Percentiles rank a stretch among this genome's conserved stretches.
Conservation (phyloP, 2,888 invertebrate genomes). For the Eremobia ochroleuca region DNA sequence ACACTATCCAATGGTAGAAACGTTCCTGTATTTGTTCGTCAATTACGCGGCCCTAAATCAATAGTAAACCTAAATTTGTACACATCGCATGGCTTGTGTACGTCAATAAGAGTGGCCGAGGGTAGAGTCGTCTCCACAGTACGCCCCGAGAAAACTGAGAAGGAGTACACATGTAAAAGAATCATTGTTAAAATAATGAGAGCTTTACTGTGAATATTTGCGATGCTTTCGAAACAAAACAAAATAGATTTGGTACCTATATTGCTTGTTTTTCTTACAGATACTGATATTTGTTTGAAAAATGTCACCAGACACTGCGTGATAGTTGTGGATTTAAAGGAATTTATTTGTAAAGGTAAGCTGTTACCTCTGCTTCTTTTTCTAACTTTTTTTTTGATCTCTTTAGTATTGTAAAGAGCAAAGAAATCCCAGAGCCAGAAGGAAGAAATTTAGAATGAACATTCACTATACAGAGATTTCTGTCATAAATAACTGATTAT, state of each 20-base stretch:
- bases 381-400: not conserved
- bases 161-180: not conserved
- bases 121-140: not conserved
- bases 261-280: not conserved
- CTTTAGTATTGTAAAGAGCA: too few species aligned
- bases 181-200: not conserved
- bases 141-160: not conserved
- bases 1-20: rapidly evolving
- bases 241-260: too few species aligned
- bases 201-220: not conserved
- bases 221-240: not conserved
- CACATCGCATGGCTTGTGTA: not conserved
- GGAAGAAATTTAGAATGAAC: too few species aligned
- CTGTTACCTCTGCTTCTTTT: not conserved
- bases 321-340: not conserved
- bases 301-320: not conserved
- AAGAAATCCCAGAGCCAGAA: too few species aligned
- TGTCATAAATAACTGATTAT: not conserved
- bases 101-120: not conserved
- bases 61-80: not conserved
- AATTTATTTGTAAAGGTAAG: not conserved
- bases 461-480: too few species aligned
- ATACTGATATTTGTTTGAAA: not conserved
- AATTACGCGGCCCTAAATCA: not conserved
- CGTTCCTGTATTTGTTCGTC: not conserved